Evolutionary conservation across 2,113 vertebrate genomes (phyloP).

Genomic region (Phrynosoma platyrhinos): DNA sequence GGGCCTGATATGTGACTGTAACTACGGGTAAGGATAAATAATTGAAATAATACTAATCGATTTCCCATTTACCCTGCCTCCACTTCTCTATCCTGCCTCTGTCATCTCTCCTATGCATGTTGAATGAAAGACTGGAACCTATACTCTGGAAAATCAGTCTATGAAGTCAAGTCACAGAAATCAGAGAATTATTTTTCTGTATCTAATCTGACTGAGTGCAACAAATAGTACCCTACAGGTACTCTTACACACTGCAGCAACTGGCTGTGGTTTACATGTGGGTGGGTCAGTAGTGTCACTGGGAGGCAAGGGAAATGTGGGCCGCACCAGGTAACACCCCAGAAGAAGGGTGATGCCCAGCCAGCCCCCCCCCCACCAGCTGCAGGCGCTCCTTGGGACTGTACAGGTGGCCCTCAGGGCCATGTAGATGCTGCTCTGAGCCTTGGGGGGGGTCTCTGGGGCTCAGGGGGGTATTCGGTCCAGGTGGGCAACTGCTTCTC

Average conservation of each 20-base stretch:
- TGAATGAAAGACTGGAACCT: background rate
- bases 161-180: background rate
- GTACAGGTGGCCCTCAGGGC: too few relatives aligned
- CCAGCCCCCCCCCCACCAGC: too few relatives aligned
- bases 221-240: background rate
- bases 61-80: background rate
- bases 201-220: background rate
- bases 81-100: background rate
- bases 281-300: too few relatives aligned
- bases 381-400: too few relatives aligned
- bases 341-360: too few relatives aligned
- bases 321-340: too few relatives aligned
- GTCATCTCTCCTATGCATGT: background rate
- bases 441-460: too few relatives aligned
- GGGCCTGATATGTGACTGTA: background rate
- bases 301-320: too few relatives aligned
- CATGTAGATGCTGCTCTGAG: too few relatives aligned
- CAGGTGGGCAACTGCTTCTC: too few relatives aligned
- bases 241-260: background rate
- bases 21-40: background rate
- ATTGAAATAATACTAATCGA: background rate
- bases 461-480: too few relatives aligned
- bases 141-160: background rate
- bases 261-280: background rate
- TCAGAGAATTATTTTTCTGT: background rate